phyloP scores from a whole-genome alignment of 2,888 invertebrate genomes.

The Tanypteryx hageni region DNA sequence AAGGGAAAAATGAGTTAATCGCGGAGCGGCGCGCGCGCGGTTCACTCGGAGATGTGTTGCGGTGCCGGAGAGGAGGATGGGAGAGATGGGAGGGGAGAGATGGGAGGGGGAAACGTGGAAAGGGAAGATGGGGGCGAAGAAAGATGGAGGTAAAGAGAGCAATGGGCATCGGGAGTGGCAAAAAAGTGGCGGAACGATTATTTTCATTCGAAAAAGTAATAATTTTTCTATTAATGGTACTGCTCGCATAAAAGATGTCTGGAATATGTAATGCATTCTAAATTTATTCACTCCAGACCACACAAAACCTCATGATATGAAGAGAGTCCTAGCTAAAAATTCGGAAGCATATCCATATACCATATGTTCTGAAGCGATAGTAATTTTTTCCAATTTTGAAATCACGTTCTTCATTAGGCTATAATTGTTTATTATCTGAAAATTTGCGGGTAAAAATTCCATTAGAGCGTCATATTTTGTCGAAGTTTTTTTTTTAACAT shows the following conservation, averaged over 20 bases:
- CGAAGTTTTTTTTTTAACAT: neutral
- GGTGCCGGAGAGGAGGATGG: neutral
- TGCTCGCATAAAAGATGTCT: too few species aligned
- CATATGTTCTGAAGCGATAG: neutral
- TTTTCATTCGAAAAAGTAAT: neutral
- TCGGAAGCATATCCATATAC: slow-evolving; percentile 29
- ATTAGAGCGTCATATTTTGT: slow-evolving; percentile 19
- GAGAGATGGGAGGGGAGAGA: neutral
- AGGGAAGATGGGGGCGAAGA: too few species aligned
- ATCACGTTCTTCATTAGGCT: slow-evolving; percentile 44
- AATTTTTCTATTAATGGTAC: neutral
- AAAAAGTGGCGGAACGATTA: neutral
- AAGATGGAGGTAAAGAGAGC: neutral
- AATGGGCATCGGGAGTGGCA: neutral
- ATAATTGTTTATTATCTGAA: slow-evolving; percentile 40
- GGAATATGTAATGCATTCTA: too few species aligned
- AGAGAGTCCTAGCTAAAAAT: neutral
- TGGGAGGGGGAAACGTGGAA: neutral
- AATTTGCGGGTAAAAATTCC: slow-evolving; percentile 53
- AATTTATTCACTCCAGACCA: too few species aligned
- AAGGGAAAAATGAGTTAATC: slow-evolving; percentile 58
- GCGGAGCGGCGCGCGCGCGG: slow-evolving; percentile 37
- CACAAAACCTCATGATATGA: neutral
- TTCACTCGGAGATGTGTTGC: slow-evolving; percentile 5
- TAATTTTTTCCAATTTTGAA: slow-evolving; percentile 25